These are phyloP conservation scores for Crypturellus undulatus DNA, from an alignment of 2,113 vertebrate species.

Conservation along the genomic window DNA sequence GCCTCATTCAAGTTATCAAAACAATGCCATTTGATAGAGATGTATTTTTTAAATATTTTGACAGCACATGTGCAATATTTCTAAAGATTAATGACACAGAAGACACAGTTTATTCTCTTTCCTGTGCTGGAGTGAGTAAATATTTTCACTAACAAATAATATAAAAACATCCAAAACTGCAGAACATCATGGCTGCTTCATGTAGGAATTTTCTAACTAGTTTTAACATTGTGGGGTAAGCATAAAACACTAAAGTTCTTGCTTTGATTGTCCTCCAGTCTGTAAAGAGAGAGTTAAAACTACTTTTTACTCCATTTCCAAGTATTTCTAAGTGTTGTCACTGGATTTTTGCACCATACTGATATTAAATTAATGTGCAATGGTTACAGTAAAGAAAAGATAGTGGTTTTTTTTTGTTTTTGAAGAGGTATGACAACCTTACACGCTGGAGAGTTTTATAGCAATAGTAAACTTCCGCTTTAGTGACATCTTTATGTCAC, in stretches of 20 bases:
- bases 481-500: not conserved
- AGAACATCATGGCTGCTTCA: not conserved
- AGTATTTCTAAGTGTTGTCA: rapidly evolving
- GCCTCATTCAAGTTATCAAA: slow-evolving; percentile 33
- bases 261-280: not conserved
- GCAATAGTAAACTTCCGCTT: not conserved
- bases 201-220: not conserved
- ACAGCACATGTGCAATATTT: not conserved
- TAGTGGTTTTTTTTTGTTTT: not conserved
- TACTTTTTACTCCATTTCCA: not conserved
- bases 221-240: not conserved
- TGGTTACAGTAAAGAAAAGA: not conserved
- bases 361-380: slow-evolving; percentile 22
- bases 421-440: not conserved
- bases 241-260: not conserved
- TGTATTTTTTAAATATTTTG: slow-evolving; percentile 9
- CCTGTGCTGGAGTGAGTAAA: not conserved
- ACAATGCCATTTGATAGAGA: slow-evolving; percentile 38
- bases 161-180: not conserved
- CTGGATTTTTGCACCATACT: slow-evolving; percentile 22
- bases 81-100: not conserved
- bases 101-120: not conserved
- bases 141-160: not conserved
- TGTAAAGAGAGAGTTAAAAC: not conserved
- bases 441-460: not conserved